These are phyloP conservation scores for Diarsia brunnea DNA, from an alignment of 2,888 invertebrate species.

Conservation along the genomic window DNA sequence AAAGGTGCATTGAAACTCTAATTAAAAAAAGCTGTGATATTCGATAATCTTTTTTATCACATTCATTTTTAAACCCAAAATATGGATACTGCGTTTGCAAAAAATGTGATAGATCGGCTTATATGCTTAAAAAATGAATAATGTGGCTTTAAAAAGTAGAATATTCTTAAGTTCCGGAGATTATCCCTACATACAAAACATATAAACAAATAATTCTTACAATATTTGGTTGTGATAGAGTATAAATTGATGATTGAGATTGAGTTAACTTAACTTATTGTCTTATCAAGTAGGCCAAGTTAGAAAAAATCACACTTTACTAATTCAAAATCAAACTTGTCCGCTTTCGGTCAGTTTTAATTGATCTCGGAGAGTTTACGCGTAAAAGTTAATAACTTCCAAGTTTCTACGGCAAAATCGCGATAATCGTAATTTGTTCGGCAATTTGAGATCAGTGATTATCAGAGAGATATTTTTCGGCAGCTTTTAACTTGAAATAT, in stretches of 20 bases:
- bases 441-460: neutral
- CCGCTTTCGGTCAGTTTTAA: conserved; percentile 14
- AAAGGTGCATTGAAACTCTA: neutral
- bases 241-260: too few species aligned
- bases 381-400: conserved; percentile 26
- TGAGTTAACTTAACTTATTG: too few species aligned
- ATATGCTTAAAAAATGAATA: too few species aligned
- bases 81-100: too few species aligned
- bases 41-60: neutral
- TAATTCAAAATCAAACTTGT: neutral
- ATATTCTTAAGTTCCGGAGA: too few species aligned
- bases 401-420: neutral
- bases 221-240: too few species aligned
- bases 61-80: too few species aligned
- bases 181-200: too few species aligned
- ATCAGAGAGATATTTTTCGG: neutral
- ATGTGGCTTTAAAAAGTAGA: too few species aligned
- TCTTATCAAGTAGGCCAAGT: neutral
- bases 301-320: neutral
- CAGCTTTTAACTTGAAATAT: neutral
- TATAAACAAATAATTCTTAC: too few species aligned
- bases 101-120: too few species aligned
- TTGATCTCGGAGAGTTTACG: conserved; percentile 12
- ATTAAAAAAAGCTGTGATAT: neutral
- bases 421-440: neutral